A percentile compares a stretch with the other conserved stretches of the same genome.
These are phyloP conservation scores for Sebastes nivosus DNA, from an alignment of 2,797 vertebrate species.

Conservation along the genomic window DNA sequence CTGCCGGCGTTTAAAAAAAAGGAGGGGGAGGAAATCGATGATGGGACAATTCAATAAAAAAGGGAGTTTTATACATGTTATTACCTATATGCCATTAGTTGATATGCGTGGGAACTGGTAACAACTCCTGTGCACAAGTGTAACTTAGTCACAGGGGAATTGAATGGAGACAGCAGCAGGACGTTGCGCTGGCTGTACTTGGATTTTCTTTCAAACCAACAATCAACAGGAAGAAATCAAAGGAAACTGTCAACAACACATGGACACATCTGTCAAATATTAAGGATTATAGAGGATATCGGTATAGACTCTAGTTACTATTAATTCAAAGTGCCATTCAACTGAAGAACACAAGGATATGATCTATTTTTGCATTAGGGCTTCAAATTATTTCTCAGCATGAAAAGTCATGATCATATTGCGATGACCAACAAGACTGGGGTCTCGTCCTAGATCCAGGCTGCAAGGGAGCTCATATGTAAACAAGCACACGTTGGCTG, in stretches of 20 bases:
- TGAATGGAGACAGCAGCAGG: conserved; percentile 11
- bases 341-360: background rate
- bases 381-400: too few relatives aligned
- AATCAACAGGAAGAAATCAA: background rate
- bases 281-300: background rate
- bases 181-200: background rate
- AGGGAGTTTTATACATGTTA: conserved; percentile 54
- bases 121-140: conserved; percentile 15
- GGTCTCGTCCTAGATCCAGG: background rate
- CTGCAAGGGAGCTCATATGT: background rate
- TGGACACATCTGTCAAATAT: background rate
- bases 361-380: background rate
- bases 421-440: background rate
- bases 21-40: conserved; percentile 48
- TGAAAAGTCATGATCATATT: too few relatives aligned
- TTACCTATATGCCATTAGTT: conserved; percentile 53
- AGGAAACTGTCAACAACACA: background rate
- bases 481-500: background rate
- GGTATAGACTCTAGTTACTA: background rate
- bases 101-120: conserved; percentile 32
- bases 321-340: background rate
- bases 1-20: conserved; percentile 30
- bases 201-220: background rate
- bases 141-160: conserved; percentile 28
- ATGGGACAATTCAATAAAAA: conserved; percentile 65